Percentiles rank a stretch among this genome's conserved stretches.
Conservation (phyloP, 2,797 vertebrate species). For the Cirrhinus molitorella region DNA sequence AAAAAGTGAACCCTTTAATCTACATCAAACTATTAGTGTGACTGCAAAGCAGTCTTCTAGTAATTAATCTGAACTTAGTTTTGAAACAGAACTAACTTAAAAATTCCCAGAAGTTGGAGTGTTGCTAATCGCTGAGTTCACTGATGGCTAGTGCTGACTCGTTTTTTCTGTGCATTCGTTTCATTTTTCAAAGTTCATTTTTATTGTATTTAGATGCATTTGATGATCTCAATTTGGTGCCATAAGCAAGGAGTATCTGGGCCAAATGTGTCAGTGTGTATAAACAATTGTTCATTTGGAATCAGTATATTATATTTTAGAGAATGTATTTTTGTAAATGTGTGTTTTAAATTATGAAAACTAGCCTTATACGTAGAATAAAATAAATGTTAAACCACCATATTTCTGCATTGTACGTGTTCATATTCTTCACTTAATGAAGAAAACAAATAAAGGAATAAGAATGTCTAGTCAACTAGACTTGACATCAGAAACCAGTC, state of each 20-base stretch:
- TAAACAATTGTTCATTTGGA: constrained; percentile 70
- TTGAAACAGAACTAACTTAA: constrained; percentile 29
- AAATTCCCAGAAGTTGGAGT: constrained; percentile 47
- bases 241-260: constrained; percentile 74
- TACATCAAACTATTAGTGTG: constrained; percentile 44
- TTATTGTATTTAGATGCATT: constrained; percentile 64
- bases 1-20: constrained; percentile 29
- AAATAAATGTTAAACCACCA: constrained; percentile 76
- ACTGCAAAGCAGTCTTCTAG: constrained; percentile 48
- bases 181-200: constrained; percentile 61
- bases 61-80: constrained; percentile 50
- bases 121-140: constrained; percentile 46
- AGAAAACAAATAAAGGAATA: not conserved
- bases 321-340: constrained; percentile 76
- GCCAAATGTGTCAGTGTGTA: constrained; percentile 56
- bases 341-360: constrained; percentile 83
- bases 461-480: not conserved
- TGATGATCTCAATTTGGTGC: constrained; percentile 67
- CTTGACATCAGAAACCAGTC: constrained; percentile 17
- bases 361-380: constrained; percentile 71
- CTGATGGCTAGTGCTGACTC: constrained; percentile 7
- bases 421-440: constrained; percentile 5
- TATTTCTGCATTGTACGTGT: constrained; percentile 47
- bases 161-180: constrained; percentile 51
- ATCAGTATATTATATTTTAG: constrained; percentile 76